A percentile compares a stretch with the other conserved stretches of the same genome.
phyloP scores from a whole-genome alignment of 2,888 invertebrate genomes.

The Machimus rusticus region DNA sequence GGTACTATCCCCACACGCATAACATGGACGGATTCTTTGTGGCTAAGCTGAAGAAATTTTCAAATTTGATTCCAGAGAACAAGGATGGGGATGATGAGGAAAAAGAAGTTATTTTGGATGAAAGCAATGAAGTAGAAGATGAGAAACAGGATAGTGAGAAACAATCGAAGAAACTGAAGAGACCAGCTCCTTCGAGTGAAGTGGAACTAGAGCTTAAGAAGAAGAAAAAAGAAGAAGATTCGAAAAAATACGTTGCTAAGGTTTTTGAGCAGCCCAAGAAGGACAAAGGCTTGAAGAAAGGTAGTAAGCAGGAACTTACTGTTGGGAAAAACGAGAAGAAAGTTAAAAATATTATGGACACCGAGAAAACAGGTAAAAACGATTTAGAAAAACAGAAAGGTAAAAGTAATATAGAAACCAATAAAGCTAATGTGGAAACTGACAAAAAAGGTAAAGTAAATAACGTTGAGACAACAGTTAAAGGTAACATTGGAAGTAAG shows the following conservation, averaged over 20 bases:
- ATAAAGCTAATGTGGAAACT: background rate
- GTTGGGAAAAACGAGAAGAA: background rate
- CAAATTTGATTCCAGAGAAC: conserved; percentile 72
- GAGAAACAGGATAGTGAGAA: conserved; percentile 49
- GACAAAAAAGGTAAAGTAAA: background rate
- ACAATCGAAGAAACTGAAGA: conserved; percentile 34
- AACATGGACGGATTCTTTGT: conserved; percentile 99
- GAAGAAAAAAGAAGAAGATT: conserved; percentile 56
- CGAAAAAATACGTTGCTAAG: conserved; percentile 59
- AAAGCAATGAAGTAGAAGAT: conserved; percentile 48
- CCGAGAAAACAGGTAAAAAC: background rate
- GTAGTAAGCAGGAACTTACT: background rate
- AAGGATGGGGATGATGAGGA: conserved; percentile 59
- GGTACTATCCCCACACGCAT: conserved; percentile 97
- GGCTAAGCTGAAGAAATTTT: conserved; percentile 96
- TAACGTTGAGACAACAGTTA: background rate
- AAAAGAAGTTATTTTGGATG: conserved; percentile 49
- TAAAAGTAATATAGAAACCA: background rate
- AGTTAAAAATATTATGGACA: background rate
- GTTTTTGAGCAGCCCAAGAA: conserved; percentile 59
- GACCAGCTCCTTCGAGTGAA: conserved; percentile 49
- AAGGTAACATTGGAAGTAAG: background rate
- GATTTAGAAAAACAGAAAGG: background rate
- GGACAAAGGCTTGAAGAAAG: background rate
- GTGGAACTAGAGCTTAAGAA: conserved; percentile 57